Percentiles rank a stretch among this genome's conserved stretches.
These are phyloP conservation scores for Cladopsammia gracilis DNA, from an alignment of 64 coral and sea anemone species.

Conservation along the genomic window DNA sequence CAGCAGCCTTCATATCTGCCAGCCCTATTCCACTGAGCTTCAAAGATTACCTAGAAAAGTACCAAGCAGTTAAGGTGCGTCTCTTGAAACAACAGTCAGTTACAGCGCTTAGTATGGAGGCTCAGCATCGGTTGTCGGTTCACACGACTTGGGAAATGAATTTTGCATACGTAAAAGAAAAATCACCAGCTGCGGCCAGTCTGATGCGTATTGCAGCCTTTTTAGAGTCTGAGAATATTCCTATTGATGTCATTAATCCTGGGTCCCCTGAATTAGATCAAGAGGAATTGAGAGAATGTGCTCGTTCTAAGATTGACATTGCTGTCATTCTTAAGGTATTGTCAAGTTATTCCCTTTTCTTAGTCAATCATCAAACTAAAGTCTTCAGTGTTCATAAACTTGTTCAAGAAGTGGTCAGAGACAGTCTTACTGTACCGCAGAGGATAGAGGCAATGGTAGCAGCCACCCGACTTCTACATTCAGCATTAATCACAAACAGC, in stretches of 20 bases:
- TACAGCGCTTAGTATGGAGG: conserved; percentile 36
- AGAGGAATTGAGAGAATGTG: conserved; percentile 5
- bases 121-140: conserved; percentile 45
- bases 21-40: conserved; percentile 44
- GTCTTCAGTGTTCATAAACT: conserved; percentile 44
- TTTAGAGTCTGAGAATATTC: conserved; percentile 45
- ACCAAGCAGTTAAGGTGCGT: background rate
- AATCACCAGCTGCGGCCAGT: conserved; percentile 56
- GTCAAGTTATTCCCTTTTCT: conserved; percentile 41
- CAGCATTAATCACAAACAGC: background rate
- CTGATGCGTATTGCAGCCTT: conserved; percentile 66
- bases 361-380: background rate
- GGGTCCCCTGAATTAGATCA: conserved; percentile 54
- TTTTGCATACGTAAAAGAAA: conserved; percentile 20
- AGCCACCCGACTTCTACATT: conserved; percentile 41
- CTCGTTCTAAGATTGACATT: background rate
- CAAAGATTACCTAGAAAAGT: conserved; percentile 14
- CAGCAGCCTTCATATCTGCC: conserved; percentile 57
- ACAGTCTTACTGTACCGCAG: background rate
- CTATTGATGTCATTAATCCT: conserved; percentile 59
- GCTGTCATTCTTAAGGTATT: conserved; percentile 23
- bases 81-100: conserved; percentile 8
- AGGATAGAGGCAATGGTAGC: background rate
- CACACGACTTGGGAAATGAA: conserved; percentile 73
- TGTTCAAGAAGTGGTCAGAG: conserved; percentile 58